These are phyloP conservation scores for Diaprepes abbreviatus DNA, from an alignment of 2,888 invertebrate genomes.

Conservation along the genomic window DNA sequence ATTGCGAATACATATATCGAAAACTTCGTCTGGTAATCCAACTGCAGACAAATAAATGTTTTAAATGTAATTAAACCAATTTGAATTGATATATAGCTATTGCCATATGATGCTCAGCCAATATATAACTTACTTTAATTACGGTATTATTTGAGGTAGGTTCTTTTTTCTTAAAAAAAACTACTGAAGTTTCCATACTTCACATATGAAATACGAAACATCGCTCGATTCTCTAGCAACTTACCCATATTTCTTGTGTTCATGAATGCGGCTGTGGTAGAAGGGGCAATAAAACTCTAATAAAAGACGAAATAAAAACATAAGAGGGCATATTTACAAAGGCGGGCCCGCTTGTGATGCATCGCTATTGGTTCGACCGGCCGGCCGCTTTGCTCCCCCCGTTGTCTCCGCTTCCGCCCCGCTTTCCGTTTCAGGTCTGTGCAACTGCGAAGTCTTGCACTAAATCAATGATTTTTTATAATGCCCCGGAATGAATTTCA, in stretches of 20 bases:
- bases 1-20: no score
- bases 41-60: no score
- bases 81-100: no score
- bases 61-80: no score
- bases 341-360: constrained; percentile 53
- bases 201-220: background rate
- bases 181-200: background rate
- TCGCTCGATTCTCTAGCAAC: background rate
- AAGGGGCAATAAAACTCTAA: constrained; percentile 55
- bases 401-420: constrained; percentile 20
- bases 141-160: no score
- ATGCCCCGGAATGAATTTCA: constrained; percentile 60
- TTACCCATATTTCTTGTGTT: constrained; percentile 9
- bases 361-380: constrained; percentile 45
- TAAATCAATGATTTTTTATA: constrained; percentile 60
- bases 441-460: constrained; percentile 54
- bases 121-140: no score
- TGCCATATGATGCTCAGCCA: no score
- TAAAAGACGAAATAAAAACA: constrained; percentile 63
- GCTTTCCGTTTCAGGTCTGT: constrained; percentile 24
- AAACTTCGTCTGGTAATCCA: no score
- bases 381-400: constrained; percentile 19
- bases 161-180: no score
- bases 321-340: constrained; percentile 61
- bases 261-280: constrained; percentile 36